These are phyloP conservation scores for Centropus unirufus DNA, from an alignment of 2,113 vertebrate species.

Conservation along the genomic window DNA sequence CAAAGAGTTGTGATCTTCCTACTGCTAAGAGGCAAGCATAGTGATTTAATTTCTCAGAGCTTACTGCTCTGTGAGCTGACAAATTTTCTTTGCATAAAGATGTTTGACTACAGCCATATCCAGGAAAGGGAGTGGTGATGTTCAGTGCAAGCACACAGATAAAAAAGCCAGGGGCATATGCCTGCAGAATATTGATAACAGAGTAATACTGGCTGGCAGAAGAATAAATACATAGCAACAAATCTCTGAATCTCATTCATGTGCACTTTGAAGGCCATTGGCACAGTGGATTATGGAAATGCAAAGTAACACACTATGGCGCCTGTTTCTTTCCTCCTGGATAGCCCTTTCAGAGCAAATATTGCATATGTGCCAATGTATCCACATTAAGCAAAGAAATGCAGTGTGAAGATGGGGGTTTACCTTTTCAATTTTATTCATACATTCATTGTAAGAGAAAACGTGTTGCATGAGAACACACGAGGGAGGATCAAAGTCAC, in stretches of 20 bases:
- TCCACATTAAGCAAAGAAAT: neutral
- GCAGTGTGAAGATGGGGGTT: accelerated
- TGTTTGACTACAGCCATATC: neutral
- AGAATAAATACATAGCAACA: neutral
- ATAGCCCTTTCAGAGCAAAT: neutral
- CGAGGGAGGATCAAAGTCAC: neutral
- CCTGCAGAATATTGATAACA: constrained; percentile 29
- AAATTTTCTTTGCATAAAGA: neutral
- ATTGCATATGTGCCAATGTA: neutral
- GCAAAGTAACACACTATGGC: neutral
- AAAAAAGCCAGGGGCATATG: neutral
- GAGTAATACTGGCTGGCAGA: neutral
- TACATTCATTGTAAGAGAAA: neutral
- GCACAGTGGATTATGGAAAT: neutral
- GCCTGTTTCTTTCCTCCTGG: neutral
- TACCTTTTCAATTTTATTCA: neutral
- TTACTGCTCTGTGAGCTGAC: neutral
- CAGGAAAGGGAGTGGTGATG: neutral
- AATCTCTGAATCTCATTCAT: neutral
- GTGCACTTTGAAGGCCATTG: neutral
- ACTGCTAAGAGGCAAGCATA: neutral
- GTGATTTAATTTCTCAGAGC: neutral
- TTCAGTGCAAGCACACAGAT: neutral
- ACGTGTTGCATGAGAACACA: neutral
- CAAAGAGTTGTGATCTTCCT: neutral